Evolutionary conservation across 23 tunicate species (phyloP), one percentile per base, ranked within the genome.

Genomic region (Trididemnum clinides): DNA sequence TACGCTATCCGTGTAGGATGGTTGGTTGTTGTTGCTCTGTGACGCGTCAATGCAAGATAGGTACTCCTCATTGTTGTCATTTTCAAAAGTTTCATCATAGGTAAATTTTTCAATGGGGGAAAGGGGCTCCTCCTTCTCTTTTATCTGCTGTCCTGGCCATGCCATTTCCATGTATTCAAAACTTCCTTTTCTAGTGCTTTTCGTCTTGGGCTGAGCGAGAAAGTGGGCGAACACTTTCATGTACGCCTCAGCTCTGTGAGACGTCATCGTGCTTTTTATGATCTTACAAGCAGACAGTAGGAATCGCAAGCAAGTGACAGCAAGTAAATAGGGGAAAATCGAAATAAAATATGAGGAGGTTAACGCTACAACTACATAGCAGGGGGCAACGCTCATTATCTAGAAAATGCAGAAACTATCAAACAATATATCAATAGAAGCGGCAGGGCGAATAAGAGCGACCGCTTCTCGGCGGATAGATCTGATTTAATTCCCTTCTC

Each of bases 111-210:
- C 37, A 12, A n/a, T 3, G 20, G 20, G 23, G n/a, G n/a, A n/a
- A 19, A 19, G 20, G 66, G 23, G 66, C 25, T 59, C 66, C 25
- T n/a, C 22, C 3, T 59, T 59, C 5, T 59, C 66, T 12, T 59
- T 28, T 28, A 25, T 12, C 66, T 59, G 54, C 15, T 44, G 54
- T 10, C 12, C 66, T 28, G 27, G 27, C 75, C 25, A 54, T 7
- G 57, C 57, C 27, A 73, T 37, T 23, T 73, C 80, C 80, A 73
- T 73, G 80, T 73, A 73, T 73, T 73, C 80, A 73, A 73, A 73
- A 22, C 80, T 73, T 28, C 80, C 33, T 28, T 73, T 73, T 73
- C 80, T 20, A 22, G 80, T 28, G 20, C 10, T 20, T 20, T 31
- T 23, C 31, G 30, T 10, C 37, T 66, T 66, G 7, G 75, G 75